Conservation (phyloP, 2,888 invertebrate species). For the Chirona hameri region DNA sequence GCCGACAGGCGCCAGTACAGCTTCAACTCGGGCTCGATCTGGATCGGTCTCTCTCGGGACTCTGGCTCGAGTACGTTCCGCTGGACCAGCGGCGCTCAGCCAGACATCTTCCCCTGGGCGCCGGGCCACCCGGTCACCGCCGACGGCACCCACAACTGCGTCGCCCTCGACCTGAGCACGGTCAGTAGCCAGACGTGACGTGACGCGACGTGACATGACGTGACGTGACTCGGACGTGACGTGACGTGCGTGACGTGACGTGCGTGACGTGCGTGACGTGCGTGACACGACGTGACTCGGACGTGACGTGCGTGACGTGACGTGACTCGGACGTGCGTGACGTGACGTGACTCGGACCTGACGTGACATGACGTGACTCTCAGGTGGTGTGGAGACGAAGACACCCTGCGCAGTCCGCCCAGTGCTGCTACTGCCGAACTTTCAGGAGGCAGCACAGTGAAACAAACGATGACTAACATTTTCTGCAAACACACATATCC, state of each 20-base stretch:
- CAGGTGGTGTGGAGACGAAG: too few relatives aligned
- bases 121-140: neutral
- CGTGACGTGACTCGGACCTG: too few relatives aligned
- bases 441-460: too few relatives aligned
- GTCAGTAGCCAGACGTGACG: neutral
- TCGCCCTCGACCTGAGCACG: neutral
- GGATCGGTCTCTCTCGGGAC: neutral
- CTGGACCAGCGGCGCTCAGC: neutral
- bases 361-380: too few relatives aligned
- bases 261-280: too few relatives aligned
- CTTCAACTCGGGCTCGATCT: neutral
- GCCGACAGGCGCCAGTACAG: neutral
- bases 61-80: neutral
- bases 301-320: neutral
- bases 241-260: too few relatives aligned
- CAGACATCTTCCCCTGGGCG: neutral
- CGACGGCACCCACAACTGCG: neutral
- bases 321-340: neutral
- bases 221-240: neutral
- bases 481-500: too few relatives aligned
- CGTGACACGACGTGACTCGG: too few relatives aligned
- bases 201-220: too few relatives aligned
- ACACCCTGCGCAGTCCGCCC: too few relatives aligned
- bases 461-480: too few relatives aligned
- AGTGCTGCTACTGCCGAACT: too few relatives aligned